Conservation (phyloP, 2,113 vertebrate species). For the Cercocebus atys region DNA sequence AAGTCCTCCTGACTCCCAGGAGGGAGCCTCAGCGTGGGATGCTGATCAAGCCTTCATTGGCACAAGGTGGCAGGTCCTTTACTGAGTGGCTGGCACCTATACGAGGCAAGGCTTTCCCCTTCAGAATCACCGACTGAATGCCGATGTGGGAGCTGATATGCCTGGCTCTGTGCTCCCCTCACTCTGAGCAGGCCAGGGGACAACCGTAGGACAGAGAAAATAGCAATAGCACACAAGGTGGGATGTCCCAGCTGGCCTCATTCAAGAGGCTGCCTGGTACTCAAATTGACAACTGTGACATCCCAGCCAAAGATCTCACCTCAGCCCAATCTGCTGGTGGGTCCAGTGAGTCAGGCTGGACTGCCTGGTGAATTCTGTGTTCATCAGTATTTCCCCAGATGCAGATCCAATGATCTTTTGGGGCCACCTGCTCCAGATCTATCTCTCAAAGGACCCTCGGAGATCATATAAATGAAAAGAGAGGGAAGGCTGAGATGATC, state of each 20-base stretch:
- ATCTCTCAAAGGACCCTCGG: background rate
- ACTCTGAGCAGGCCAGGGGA: background rate
- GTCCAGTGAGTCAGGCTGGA: background rate
- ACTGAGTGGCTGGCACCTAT: background rate
- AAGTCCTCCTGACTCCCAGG: background rate
- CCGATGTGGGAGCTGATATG: background rate
- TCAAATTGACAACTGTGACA: background rate
- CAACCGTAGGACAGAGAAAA: background rate
- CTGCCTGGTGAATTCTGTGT: background rate
- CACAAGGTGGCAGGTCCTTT: background rate
- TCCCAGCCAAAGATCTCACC: too few relatives aligned
- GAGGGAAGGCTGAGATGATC: background rate
- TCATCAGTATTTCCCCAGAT: background rate
- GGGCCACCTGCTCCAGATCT: background rate
- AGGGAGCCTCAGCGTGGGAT: background rate
- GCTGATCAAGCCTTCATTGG: background rate
- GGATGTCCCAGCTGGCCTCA: background rate
- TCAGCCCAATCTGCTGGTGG: background rate
- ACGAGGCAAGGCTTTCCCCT: too few relatives aligned
- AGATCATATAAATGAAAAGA: background rate
- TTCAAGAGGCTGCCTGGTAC: background rate
- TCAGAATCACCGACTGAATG: background rate
- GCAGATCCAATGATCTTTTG: background rate
- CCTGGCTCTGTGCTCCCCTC: background rate
- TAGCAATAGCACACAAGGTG: fast-evolving